Conservation (phyloP, 2,113 vertebrate species). For the Acinonyx jubatus region DNA sequence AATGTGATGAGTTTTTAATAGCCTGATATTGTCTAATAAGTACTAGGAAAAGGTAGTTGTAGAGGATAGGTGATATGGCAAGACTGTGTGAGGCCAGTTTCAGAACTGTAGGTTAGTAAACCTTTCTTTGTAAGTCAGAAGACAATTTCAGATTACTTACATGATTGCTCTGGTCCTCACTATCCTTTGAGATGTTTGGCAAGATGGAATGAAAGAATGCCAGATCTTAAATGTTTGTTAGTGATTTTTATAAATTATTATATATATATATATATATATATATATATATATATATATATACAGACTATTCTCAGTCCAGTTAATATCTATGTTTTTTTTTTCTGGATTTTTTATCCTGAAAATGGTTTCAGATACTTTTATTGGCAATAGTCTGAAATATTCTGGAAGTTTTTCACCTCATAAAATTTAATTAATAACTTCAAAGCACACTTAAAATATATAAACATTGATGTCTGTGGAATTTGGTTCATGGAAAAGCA, state of each 20-base stretch:
- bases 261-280: neutral
- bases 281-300: neutral
- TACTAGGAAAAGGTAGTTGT: neutral
- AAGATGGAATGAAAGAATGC: neutral
- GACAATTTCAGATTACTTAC: conserved; percentile 7
- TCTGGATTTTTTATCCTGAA: neutral
- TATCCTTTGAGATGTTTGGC: neutral
- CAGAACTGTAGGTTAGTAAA: neutral
- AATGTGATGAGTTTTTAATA: conserved; percentile 50
- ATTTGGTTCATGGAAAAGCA: conserved; percentile 38
- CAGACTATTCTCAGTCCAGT: neutral
- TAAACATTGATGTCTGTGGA: conserved; percentile 22
- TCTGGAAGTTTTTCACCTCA: conserved; percentile 12
- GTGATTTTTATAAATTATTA: neutral
- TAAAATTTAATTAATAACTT: conserved; percentile 47
- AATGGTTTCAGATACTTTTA: neutral
- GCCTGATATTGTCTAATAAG: neutral
- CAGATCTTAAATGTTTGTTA: neutral
- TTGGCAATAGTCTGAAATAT: conserved; percentile 28
- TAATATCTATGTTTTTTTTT: neutral
- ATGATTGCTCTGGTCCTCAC: neutral
- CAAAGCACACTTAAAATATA: neutral
- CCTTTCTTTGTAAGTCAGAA: neutral
- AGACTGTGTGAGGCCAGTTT: neutral
- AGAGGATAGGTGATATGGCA: no score